These are phyloP conservation scores for Gnathochromis pfefferi DNA, from an alignment of 2,113 vertebrate genomes.

Conservation along the genomic window DNA sequence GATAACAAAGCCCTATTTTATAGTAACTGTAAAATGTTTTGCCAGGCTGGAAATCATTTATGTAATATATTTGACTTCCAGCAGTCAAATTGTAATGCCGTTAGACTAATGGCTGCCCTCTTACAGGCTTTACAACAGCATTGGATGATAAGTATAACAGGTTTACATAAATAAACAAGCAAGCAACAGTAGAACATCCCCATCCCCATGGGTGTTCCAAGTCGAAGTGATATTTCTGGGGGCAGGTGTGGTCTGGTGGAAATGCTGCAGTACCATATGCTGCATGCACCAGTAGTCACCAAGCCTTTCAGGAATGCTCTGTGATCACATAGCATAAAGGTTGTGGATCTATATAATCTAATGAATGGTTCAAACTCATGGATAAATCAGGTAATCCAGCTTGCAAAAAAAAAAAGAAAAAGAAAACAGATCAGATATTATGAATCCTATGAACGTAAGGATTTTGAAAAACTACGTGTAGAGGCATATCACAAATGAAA, in stretches of 20 bases:
- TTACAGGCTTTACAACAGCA: slow-evolving; percentile 6
- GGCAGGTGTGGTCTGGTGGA: background rate
- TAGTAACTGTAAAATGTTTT: slow-evolving; percentile 26
- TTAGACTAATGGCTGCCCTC: slow-evolving; percentile 22
- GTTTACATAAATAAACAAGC: slow-evolving; percentile 50
- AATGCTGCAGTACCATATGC: slow-evolving; percentile 1
- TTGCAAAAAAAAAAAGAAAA: background rate
- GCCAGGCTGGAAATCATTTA: slow-evolving; percentile 29
- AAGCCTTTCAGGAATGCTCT: background rate
- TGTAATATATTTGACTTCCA: slow-evolving; percentile 27
- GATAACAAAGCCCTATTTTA: slow-evolving; percentile 37
- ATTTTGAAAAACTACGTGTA: background rate
- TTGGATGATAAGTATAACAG: slow-evolving; percentile 39
- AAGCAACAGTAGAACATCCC: background rate
- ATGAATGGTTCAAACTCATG: background rate
- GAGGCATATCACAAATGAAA: background rate
- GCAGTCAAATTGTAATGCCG: slow-evolving; percentile 33
- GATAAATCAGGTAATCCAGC: background rate
- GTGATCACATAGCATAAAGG: background rate
- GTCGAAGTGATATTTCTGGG: slow-evolving; percentile 17
- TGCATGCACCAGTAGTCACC: background rate
- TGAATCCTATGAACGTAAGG: background rate
- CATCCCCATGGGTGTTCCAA: background rate
- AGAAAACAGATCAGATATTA: background rate
- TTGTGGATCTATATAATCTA: background rate